Percentiles rank a stretch among this genome's conserved stretches.
These are phyloP conservation scores for Ricordea florida DNA, from an alignment of 92 coral and sea anemone species.

Conservation along the genomic window DNA sequence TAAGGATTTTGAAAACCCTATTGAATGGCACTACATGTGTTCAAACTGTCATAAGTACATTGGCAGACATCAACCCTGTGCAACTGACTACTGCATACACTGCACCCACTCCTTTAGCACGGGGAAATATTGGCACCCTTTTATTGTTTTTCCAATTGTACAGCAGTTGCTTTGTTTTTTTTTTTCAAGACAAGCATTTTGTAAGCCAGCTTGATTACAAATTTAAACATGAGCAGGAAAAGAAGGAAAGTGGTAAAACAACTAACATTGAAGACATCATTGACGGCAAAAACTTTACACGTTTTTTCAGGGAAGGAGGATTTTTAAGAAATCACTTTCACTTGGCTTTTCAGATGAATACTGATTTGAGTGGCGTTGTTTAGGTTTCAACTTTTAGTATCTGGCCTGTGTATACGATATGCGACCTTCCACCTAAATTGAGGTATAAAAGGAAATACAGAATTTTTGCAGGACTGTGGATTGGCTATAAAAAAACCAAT, in stretches of 20 bases:
- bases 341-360: background rate
- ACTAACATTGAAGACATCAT: background rate
- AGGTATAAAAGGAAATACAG: background rate
- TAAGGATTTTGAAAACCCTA: background rate
- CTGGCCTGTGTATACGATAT: background rate
- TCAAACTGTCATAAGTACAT: background rate
- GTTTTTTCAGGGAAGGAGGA: background rate
- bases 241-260: background rate
- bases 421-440: slow-evolving; percentile 1
- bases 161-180: background rate
- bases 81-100: background rate
- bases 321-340: background rate
- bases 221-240: background rate
- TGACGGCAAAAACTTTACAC: background rate
- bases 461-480: background rate
- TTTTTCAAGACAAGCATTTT: background rate
- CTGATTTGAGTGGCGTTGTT: background rate
- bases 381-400: background rate
- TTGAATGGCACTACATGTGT: slow-evolving; percentile 22
- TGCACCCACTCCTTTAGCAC: background rate
- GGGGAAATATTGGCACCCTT: background rate
- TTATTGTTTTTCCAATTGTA: background rate
- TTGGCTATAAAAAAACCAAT: background rate
- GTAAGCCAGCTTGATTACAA: background rate
- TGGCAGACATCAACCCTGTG: background rate